phyloP scores from a whole-genome alignment of 2,888 invertebrate species.

The Lepidochitona cinerea region DNA sequence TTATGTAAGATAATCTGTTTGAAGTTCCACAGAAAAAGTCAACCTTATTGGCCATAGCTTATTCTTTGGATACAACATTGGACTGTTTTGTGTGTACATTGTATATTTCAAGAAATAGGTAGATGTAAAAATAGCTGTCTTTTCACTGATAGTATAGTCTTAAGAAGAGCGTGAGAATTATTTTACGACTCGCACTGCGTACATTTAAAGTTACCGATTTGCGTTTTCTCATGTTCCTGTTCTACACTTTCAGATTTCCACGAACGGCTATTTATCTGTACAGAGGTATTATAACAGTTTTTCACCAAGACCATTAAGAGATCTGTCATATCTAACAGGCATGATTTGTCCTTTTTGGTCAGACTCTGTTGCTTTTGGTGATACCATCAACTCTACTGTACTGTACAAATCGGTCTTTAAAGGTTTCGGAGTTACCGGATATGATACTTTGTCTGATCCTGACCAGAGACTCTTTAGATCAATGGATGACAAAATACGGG shows the following conservation, averaged over 20 bases:
- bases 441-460: not conserved
- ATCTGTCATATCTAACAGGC: not conserved
- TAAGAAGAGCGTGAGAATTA: no score
- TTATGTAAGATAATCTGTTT: no score
- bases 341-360: not conserved
- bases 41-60: no score
- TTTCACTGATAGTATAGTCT: no score
- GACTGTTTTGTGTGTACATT: no score
- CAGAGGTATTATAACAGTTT: not conserved
- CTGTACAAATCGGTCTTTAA: not conserved
- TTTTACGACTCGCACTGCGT: no score
- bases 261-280: not conserved
- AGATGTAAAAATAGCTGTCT: no score
- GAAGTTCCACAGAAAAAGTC: no score
- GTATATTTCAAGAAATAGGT: no score
- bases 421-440: not conserved
- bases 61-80: no score
- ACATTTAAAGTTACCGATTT: no score
- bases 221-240: no score
- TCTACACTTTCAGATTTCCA: conserved; percentile 1
- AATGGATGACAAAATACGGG: not conserved
- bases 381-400: not conserved
- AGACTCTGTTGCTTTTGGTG: not conserved
- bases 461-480: not conserved
- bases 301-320: not conserved